Percentiles rank a stretch among this genome's conserved stretches.
Evolutionary conservation across 2,797 vertebrate species (phyloP).

Genomic region (Amniataba percoides): DNA sequence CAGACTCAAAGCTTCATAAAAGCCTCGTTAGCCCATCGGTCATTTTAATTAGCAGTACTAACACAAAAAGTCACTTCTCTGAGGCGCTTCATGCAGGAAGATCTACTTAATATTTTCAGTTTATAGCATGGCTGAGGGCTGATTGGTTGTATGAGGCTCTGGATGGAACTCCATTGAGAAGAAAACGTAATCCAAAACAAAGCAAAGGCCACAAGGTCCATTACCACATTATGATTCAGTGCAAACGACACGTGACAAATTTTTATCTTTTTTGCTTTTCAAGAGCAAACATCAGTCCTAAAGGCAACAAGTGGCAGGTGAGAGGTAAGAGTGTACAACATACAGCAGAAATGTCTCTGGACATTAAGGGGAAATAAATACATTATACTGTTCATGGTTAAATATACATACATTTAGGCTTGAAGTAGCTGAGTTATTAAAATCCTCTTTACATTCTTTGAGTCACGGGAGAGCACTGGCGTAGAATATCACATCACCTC

Average conservation of each 20-base stretch:
- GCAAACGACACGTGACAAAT: background rate
- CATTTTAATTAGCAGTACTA: background rate
- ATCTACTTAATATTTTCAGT: background rate
- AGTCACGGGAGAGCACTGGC: constrained; percentile 32
- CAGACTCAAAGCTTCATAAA: background rate
- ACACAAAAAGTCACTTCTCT: background rate
- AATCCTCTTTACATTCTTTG: constrained; percentile 42
- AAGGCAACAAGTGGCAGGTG: constrained; percentile 59
- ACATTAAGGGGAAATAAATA: constrained; percentile 51
- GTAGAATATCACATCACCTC: background rate
- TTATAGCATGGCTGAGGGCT: constrained; percentile 5
- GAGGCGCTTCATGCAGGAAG: constrained; percentile 10
- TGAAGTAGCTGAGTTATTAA: constrained; percentile 17
- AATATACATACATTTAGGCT: constrained; percentile 33
- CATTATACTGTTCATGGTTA: background rate
- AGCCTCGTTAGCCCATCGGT: background rate
- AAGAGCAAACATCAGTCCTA: constrained; percentile 28
- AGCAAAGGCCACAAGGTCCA: constrained; percentile 41
- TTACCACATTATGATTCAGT: constrained; percentile 8
- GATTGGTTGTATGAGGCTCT: background rate
- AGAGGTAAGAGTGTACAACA: constrained; percentile 44
- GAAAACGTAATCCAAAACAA: background rate
- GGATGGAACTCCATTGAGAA: constrained; percentile 4
- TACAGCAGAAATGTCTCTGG: constrained; percentile 35
- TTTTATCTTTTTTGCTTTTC: constrained; percentile 1